phyloP scores from a whole-genome alignment of 1,140 invertebrate species.

The Galleria mellonella region DNA sequence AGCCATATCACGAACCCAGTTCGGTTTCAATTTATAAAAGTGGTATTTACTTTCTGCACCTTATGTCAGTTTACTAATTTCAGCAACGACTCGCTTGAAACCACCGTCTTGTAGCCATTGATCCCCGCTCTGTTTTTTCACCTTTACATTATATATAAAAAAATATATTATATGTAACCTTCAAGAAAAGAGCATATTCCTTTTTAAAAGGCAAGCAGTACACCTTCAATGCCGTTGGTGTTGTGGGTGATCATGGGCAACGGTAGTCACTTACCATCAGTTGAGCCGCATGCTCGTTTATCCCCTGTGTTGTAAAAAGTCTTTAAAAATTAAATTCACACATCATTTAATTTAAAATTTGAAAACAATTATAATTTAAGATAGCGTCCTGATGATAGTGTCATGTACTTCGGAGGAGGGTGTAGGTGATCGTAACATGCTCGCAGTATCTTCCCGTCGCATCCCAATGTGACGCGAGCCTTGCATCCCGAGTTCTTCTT shows the following conservation, averaged over 20 bases:
- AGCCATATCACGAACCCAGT: not conserved
- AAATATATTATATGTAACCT: no score
- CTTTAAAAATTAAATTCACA: no score
- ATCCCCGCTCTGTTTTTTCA: no score
- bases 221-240: no score
- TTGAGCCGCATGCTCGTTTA: no score
- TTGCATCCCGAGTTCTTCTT: conserved; percentile 26
- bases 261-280: no score
- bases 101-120: conserved; percentile 2
- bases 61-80: conserved; percentile 26
- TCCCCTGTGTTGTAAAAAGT: no score
- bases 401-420: conserved; percentile 22
- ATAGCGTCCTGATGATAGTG: conserved; percentile 11
- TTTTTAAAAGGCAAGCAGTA: no score
- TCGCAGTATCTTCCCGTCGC: conserved; percentile 10
- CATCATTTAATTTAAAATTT: no score
- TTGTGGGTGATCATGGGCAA: no score
- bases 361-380: conserved; percentile 12
- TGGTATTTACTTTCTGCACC: conserved; percentile 28
- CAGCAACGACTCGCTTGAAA: conserved; percentile 27
- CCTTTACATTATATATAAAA: no score
- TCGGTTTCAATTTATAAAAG: conserved; percentile 31
- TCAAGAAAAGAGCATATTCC: no score
- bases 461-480: conserved; percentile 18
- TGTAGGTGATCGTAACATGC: conserved; percentile 19